Evolutionary conservation across 2,113 vertebrate species (phyloP).

Genomic region (Alethe diademata): DNA sequence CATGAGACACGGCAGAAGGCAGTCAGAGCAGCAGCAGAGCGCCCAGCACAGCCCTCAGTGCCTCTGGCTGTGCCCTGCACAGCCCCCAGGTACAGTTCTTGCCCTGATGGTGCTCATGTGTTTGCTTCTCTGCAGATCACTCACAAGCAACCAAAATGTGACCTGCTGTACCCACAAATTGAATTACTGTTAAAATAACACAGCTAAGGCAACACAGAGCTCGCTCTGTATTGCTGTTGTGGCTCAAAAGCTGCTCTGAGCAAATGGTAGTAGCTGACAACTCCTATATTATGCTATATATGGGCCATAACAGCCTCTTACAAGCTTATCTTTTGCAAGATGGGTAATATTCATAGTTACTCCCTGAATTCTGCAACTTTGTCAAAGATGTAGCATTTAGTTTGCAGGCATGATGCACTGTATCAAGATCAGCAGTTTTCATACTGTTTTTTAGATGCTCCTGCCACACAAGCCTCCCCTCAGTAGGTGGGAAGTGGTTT

Average conservation of each 20-base stretch:
- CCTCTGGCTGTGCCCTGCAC: not conserved
- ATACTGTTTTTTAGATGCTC: not conserved
- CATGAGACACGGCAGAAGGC: not conserved
- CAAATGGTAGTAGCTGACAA: not conserved
- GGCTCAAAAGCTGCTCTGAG: not conserved
- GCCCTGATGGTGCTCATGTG: not conserved
- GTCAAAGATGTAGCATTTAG: not conserved
- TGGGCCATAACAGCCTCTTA: not conserved
- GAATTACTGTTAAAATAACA: conserved; percentile 31
- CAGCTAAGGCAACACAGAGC: not conserved
- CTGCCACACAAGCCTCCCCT: not conserved
- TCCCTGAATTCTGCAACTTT: not conserved
- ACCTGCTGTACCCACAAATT: not conserved
- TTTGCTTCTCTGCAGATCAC: not conserved
- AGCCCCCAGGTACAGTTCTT: fast-evolving
- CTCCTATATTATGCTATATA: not conserved
- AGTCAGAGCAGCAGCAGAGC: not conserved
- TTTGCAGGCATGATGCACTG: not conserved
- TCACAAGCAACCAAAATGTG: not conserved
- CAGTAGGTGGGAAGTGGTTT: conserved; percentile 13
- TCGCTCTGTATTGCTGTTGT: not conserved
- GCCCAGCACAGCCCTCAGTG: fast-evolving
- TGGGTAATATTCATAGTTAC: not conserved
- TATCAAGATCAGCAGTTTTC: conserved; percentile 8
- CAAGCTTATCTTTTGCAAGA: not conserved